phyloP scores from a whole-genome alignment of 1,140 invertebrate genomes.

The Cydia strobilella region DNA sequence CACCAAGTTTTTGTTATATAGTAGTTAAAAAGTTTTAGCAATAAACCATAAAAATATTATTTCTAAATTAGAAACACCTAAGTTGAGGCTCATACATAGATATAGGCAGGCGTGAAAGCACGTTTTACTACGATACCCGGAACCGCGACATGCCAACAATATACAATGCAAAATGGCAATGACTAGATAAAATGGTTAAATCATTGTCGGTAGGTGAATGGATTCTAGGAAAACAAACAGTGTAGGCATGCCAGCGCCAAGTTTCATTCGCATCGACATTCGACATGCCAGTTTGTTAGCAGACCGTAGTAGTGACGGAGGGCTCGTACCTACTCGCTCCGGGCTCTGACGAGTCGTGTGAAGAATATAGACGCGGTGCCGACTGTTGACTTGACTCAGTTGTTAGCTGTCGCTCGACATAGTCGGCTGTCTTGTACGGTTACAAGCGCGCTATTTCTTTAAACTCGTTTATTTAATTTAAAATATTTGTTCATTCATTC shows the following conservation, averaged over 20 bases:
- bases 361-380: slow-evolving; percentile 20
- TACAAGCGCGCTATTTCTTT: background rate
- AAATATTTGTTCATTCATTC: slow-evolving; percentile 18
- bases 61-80: background rate
- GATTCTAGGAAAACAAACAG: slow-evolving; percentile 59
- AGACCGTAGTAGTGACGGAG: background rate
- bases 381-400: slow-evolving; percentile 14
- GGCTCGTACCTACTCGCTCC: background rate
- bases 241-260: slow-evolving; percentile 25
- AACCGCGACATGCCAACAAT: slow-evolving; percentile 41
- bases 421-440: background rate
- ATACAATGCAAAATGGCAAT: slow-evolving; percentile 58
- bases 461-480: slow-evolving; percentile 11
- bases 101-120: slow-evolving; percentile 34
- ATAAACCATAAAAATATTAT: background rate
- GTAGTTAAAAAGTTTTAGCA: background rate
- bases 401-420: slow-evolving; percentile 24
- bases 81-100: background rate
- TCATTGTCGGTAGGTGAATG: slow-evolving; percentile 63
- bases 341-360: slow-evolving; percentile 1
- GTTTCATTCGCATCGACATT: slow-evolving; percentile 26
- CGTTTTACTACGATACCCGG: slow-evolving; percentile 42
- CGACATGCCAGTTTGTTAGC: slow-evolving; percentile 26
- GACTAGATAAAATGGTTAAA: slow-evolving; percentile 62
- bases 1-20: background rate